phyloP scores from a whole-genome alignment of 2,888 invertebrate genomes.

The Eledona agricola region DNA sequence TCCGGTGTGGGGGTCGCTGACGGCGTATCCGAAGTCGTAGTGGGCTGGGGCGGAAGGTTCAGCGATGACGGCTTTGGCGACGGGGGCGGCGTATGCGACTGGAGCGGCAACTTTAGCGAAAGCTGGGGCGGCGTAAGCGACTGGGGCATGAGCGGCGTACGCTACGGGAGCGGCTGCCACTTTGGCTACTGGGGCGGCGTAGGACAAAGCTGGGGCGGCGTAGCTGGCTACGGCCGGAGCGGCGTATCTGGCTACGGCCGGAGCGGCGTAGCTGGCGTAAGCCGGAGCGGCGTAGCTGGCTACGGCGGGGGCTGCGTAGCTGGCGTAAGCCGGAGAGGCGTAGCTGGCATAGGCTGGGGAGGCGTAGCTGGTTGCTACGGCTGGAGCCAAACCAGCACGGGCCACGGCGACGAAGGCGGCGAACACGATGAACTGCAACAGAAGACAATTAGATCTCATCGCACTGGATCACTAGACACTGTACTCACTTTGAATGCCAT shows the following conservation, averaged over 20 bases:
- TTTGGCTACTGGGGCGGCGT: conserved; percentile 38
- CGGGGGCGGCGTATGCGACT: conserved; percentile 28
- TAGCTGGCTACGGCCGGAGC: conserved; percentile 30
- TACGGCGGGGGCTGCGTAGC: conserved; percentile 49
- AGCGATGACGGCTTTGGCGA: conserved; percentile 60
- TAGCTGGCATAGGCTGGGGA: conserved; percentile 57
- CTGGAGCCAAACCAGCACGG: conserved; percentile 36
- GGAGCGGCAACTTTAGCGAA: conserved; percentile 27
- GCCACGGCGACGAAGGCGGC: conserved; percentile 44
- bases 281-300: conserved; percentile 41
- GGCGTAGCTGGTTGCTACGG: conserved; percentile 52
- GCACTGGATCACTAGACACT: conserved; percentile 8
- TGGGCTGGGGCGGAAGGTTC: conserved; percentile 60
- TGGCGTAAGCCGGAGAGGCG: conserved; percentile 38
- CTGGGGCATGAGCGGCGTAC: conserved; percentile 27
- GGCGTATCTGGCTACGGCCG: conserved; percentile 35
- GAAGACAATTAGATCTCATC: conserved; percentile 17
- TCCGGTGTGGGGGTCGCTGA: conserved; percentile 56
- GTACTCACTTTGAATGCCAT: conserved; percentile 51
- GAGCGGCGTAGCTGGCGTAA: conserved; percentile 42
- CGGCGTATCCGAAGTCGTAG: conserved; percentile 63
- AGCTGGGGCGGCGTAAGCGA: conserved; percentile 53
- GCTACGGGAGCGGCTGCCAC: conserved; percentile 39
- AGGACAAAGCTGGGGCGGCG: conserved; percentile 29
- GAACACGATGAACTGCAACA: conserved; percentile 44